Evolutionary conservation across 2,797 vertebrate genomes (phyloP).

Genomic region (Strix occidentalis): DNA sequence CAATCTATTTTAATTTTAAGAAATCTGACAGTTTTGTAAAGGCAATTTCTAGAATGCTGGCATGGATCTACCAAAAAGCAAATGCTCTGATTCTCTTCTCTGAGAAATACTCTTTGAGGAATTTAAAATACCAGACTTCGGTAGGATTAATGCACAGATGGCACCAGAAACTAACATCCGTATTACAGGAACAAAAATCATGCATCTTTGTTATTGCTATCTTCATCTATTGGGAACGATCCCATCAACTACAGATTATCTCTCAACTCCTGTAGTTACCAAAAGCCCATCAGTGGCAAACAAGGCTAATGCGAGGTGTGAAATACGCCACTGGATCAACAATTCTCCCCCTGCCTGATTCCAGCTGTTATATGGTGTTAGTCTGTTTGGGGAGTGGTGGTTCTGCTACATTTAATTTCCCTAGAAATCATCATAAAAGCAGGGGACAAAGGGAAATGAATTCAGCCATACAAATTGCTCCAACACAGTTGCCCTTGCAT

Average conservation of each 20-base stretch:
- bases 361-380: background rate
- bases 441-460: background rate
- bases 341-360: background rate
- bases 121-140: background rate
- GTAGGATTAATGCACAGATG: background rate
- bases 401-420: slow-evolving; percentile 14
- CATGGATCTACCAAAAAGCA: background rate
- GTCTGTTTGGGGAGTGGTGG: background rate
- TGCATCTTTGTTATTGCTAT: background rate
- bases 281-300: background rate
- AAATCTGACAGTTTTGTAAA: slow-evolving; percentile 5
- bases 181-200: background rate
- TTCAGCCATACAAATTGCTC: background rate
- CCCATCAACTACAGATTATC: background rate
- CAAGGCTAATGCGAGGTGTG: background rate
- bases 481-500: background rate
- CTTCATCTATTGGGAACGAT: slow-evolving; percentile 5
- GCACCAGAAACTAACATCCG: background rate
- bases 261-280: background rate
- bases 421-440: background rate
- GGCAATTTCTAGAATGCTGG: background rate
- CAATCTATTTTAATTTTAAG: slow-evolving; percentile 48
- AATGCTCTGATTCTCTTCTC: background rate
- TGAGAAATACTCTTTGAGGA: background rate
- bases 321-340: background rate